Conservation (phyloP, 2,797 vertebrate genomes). For the Myripristis murdjan region DNA sequence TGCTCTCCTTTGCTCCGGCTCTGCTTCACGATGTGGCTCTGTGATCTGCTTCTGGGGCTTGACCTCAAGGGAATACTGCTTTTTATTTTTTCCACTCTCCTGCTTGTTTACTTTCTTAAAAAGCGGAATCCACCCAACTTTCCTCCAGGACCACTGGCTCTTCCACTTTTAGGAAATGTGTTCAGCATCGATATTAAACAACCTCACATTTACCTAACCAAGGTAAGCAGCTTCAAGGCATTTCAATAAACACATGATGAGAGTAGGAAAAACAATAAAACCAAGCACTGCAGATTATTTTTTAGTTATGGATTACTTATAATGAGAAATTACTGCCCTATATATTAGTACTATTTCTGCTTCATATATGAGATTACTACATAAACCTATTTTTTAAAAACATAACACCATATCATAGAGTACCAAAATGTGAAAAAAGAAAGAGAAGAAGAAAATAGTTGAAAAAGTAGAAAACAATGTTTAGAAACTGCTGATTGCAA, state of each 20-base stretch:
- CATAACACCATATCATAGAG: too few species aligned
- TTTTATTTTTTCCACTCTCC: conserved; percentile 64
- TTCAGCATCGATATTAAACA: conserved; percentile 74
- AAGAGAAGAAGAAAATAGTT: background rate
- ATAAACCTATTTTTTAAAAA: too few species aligned
- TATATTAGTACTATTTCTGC: too few species aligned
- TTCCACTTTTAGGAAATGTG: conserved; percentile 85
- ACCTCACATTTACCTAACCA: conserved; percentile 80
- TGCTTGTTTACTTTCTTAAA: conserved; percentile 78
- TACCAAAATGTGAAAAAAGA: too few species aligned
- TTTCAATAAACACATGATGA: background rate
- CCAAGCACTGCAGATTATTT: too few species aligned
- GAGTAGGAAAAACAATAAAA: too few species aligned
- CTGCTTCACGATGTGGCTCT: conserved; percentile 61
- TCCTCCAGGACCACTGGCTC: conserved; percentile 82
- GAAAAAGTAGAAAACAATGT: background rate
- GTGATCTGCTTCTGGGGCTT: conserved; percentile 50
- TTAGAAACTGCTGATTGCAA: conserved; percentile 15
- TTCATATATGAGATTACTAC: too few species aligned
- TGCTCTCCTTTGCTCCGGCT: conserved; percentile 16
- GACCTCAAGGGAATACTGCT: conserved; percentile 67
- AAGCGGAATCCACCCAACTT: conserved; percentile 84
- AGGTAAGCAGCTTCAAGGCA: conserved; percentile 73
- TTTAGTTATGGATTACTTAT: too few species aligned
- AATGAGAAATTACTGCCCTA: too few species aligned